phyloP scores from a whole-genome alignment of 1,140 invertebrate species.

The Acromyrmex heyeri region DNA sequence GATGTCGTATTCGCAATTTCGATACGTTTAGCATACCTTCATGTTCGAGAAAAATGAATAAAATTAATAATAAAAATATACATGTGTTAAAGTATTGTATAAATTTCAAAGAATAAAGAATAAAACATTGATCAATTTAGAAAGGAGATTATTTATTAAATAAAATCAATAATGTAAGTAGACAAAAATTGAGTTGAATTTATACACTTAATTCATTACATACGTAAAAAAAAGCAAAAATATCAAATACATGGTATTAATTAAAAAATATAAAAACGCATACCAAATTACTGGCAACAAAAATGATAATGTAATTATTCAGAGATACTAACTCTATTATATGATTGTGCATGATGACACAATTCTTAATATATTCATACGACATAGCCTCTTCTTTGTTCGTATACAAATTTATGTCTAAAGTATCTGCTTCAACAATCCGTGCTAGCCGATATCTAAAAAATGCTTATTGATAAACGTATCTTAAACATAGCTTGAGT shows the following conservation, averaged over 20 bases:
- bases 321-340: conserved; percentile 75
- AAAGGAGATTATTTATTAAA: neutral
- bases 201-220: neutral
- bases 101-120: neutral
- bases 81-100: neutral
- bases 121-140: neutral
- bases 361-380: conserved; percentile 62
- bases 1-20: conserved; percentile 72
- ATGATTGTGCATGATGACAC: conserved; percentile 67
- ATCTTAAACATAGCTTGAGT: conserved; percentile 17
- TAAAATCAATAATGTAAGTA: neutral
- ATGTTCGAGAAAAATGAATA: conserved; percentile 22
- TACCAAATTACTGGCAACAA: neutral
- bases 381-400: conserved; percentile 44
- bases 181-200: neutral
- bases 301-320: neutral
- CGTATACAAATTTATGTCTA: conserved; percentile 63
- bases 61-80: conserved; percentile 13
- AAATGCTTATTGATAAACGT: conserved; percentile 35
- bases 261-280: neutral
- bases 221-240: neutral
- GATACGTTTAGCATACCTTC: conserved; percentile 70
- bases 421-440: conserved; percentile 49
- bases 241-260: neutral
- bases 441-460: conserved; percentile 70